Evolutionary conservation across 2,888 invertebrate species (phyloP), one percentile per base, ranked within the genome.

Genomic region (Petrolisthes cinctipes): DNA sequence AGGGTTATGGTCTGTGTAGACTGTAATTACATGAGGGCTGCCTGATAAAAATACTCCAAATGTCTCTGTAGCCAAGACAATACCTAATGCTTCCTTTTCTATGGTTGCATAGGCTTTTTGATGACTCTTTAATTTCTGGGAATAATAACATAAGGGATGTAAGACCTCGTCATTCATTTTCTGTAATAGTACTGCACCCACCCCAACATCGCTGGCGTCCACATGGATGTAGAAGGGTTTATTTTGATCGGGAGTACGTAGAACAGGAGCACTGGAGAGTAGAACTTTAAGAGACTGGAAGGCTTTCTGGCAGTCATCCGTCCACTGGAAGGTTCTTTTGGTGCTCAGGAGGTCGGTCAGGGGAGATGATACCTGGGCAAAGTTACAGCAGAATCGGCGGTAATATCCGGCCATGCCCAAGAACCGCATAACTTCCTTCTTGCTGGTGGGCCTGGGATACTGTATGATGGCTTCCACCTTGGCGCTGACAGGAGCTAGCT

Each of bases 391-490:
- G 11, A 73, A 83, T 5, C 73, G 71, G 5, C 83, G 3, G 83
- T 83, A 83, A 20, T 61, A 83, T 4, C 83, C 83, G 6, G 23
- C 23, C 83, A 83, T 82, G 6, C 82, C 73, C 5, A 82, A 14
- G 51, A 82, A 83, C 57, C 73, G 6, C 73, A 83, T 73, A 37
- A 37, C 37, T 37, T 37, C 37, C 37, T 37, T 37, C 37, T 37
- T 37, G 37, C 37, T 37, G 37, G 37, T 37, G 37, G 37, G 37
- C 37, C 37, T 37, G 37, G 37, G 37, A 2, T 37, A 37, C 37
- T 37, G 37, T 37, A 37, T 37, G 37, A 37, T 37, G 37, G 37
- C 37, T 37, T 37, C 37, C 37, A 37, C 37, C 37, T 37, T 37
- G 2, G 37, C 37, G 2, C 37, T 37, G 37, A 37, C 37, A 37